These are phyloP conservation scores for Orestias chungarensis DNA, from an alignment of 2,797 vertebrate genomes.

Conservation along the genomic window DNA sequence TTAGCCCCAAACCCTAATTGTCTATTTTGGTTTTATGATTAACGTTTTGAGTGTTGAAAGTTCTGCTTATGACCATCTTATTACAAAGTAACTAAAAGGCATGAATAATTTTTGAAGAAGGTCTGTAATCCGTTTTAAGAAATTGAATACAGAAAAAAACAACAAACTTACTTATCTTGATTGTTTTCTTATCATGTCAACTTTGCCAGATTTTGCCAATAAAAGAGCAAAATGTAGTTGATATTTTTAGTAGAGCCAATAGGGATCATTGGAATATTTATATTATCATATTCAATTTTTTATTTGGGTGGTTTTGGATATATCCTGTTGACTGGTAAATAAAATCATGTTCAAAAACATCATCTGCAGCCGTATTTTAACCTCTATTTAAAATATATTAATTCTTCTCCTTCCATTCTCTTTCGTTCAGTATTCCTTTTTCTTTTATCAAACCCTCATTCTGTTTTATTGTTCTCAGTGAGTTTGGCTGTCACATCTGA, in stretches of 20 bases:
- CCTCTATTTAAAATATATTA: background rate
- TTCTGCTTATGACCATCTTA: background rate
- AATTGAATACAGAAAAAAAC: background rate
- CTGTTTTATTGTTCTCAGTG: background rate
- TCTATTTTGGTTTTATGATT: background rate
- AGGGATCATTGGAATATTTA: background rate
- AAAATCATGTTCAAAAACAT: background rate
- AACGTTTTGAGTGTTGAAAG: background rate
- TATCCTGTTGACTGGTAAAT: background rate
- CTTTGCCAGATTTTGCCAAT: background rate
- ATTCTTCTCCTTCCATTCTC: no score
- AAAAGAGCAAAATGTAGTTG: background rate
- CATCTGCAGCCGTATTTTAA: background rate
- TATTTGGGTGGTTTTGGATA: background rate
- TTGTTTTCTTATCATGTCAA: background rate
- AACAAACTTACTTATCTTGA: background rate
- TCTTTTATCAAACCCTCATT: background rate
- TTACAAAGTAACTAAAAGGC: background rate
- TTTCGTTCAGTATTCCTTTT: background rate
- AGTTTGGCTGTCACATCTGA: conserved; percentile 48
- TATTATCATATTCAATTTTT: background rate
- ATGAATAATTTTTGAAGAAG: no score
- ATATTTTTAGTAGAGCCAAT: no score
- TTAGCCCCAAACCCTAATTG: background rate
- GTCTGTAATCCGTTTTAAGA: background rate